Conservation (phyloP, 2,113 vertebrate genomes). For the human region DNA sequence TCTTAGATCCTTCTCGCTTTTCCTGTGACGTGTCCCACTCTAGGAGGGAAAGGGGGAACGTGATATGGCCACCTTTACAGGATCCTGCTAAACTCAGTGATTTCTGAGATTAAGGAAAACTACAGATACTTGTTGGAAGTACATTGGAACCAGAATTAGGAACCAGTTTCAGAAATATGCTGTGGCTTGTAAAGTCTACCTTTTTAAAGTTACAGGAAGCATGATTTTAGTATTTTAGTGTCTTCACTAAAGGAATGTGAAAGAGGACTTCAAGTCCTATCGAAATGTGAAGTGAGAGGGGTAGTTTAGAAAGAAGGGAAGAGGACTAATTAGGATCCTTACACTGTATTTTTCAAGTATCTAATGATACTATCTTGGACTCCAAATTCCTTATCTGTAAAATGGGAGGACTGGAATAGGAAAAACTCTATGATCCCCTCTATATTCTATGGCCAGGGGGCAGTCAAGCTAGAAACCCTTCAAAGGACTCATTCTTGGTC, state of each 20-base stretch:
- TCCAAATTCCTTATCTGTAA: neutral
- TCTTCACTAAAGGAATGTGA: conserved; percentile 18
- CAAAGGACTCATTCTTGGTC: neutral
- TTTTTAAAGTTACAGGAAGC: neutral
- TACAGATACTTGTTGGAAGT: neutral
- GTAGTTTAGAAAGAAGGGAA: neutral
- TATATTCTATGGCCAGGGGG: neutral
- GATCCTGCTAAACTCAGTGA: neutral
- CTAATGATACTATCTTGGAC: neutral
- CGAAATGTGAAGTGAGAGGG: neutral
- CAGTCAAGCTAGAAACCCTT: neutral
- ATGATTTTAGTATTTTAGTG: neutral
- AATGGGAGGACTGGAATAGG: neutral
- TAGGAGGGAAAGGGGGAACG: neutral
- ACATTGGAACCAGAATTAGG: neutral
- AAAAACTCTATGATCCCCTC: neutral
- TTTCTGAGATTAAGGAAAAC: neutral
- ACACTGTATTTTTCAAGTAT: neutral
- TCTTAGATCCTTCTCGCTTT: neutral
- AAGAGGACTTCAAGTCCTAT: neutral
- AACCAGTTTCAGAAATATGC: neutral
- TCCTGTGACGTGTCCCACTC: neutral
- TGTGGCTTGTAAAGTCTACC: neutral
- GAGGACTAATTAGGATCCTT: neutral
- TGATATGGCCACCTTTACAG: rapidly evolving